These are phyloP conservation scores for Cladopsammia gracilis DNA, from an alignment of 64 coral and sea anemone genomes.

Conservation along the genomic window DNA sequence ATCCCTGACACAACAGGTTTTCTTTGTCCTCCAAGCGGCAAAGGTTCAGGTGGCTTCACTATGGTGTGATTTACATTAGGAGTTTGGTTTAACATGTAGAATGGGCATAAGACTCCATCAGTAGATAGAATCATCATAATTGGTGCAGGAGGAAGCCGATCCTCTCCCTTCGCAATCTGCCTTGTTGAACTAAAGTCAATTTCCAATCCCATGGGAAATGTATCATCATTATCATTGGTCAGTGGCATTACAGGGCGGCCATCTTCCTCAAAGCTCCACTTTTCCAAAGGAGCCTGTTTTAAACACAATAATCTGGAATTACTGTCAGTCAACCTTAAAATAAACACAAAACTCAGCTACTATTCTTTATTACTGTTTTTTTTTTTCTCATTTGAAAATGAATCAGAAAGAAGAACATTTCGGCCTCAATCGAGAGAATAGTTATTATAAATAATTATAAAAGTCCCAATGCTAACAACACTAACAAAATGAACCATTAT, in stretches of 20 bases:
- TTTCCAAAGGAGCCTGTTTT: slow-evolving; percentile 71
- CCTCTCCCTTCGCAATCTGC: slow-evolving; percentile 75
- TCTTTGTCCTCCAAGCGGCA: slow-evolving; percentile 71
- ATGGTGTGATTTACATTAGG: slow-evolving; percentile 69
- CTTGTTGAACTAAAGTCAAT: slow-evolving; percentile 71
- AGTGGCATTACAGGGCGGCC: slow-evolving; percentile 81
- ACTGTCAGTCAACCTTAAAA: no score
- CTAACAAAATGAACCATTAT: no score
- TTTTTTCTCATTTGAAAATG: no score
- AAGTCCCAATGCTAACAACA: no score
- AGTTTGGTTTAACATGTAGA: slow-evolving; percentile 95
- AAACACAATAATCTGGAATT: no score
- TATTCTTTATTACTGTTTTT: no score
- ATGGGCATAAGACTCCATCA: slow-evolving; percentile 93
- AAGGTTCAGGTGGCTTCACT: slow-evolving; percentile 65
- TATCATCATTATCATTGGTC: slow-evolving; percentile 86
- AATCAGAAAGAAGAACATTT: no score
- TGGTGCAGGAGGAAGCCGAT: slow-evolving; percentile 82
- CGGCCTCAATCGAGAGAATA: no score
- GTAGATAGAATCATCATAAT: slow-evolving; percentile 89
- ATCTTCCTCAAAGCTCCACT: slow-evolving; percentile 84
- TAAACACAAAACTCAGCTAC: no score
- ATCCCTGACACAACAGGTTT: background rate
- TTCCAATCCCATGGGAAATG: slow-evolving; percentile 89
- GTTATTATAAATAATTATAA: no score